Evolutionary conservation across 2,797 vertebrate genomes (phyloP).

Genomic region (Sebastes itinus): DNA sequence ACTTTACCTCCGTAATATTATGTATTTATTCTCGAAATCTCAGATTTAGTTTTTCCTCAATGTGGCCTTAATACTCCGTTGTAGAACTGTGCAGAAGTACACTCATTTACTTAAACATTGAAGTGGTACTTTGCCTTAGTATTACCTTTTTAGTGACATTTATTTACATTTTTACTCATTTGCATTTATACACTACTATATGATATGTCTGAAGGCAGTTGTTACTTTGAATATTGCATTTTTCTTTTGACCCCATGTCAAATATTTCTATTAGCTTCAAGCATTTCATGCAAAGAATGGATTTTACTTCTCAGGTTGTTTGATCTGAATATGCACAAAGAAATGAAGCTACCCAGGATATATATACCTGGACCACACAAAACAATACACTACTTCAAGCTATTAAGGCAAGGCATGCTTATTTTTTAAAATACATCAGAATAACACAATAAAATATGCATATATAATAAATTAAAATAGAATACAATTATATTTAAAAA

Average conservation of each 20-base stretch:
- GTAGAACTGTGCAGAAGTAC: too few relatives aligned
- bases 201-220: background rate
- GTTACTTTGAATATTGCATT: background rate
- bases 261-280: too few relatives aligned
- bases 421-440: background rate
- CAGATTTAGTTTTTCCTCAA: too few relatives aligned
- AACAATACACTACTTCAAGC: background rate
- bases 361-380: background rate
- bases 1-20: too few relatives aligned
- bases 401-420: too few relatives aligned
- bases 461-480: background rate
- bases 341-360: too few relatives aligned
- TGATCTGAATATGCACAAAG: too few relatives aligned
- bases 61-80: too few relatives aligned
- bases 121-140: background rate
- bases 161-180: background rate
- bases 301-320: too few relatives aligned
- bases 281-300: too few relatives aligned
- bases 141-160: background rate
- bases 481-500: background rate
- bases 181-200: background rate
- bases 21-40: too few relatives aligned
- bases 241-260: too few relatives aligned
- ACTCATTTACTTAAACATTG: background rate
- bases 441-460: background rate